Conservation (phyloP, 1,140 invertebrate species). For the Heliconius melpomene region DNA sequence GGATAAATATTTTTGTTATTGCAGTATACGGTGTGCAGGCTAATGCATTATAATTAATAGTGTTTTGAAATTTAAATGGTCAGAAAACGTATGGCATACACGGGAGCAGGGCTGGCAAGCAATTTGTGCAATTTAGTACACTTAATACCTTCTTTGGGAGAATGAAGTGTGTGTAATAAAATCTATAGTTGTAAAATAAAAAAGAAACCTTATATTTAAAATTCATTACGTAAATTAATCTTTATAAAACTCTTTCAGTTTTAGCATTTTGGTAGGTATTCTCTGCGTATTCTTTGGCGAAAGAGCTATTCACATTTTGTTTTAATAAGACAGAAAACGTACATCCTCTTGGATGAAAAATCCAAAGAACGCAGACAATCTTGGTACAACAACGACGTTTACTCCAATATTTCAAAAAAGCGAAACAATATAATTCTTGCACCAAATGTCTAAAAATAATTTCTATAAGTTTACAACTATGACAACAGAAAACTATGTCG, state of each 20-base stretch:
- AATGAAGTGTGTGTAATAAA: neutral
- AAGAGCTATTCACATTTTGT: too few relatives aligned
- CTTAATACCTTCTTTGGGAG: neutral
- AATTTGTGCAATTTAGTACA: neutral
- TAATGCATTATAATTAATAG: conserved; percentile 13
- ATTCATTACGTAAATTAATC: neutral
- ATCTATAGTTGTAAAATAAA: neutral
- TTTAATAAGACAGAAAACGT: too few relatives aligned
- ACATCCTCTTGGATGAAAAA: too few relatives aligned
- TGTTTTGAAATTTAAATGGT: conserved; percentile 2
- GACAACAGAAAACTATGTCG: conserved; percentile 38
- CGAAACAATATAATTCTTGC: too few relatives aligned
- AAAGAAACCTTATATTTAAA: neutral
- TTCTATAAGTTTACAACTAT: too few relatives aligned
- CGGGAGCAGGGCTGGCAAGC: neutral
- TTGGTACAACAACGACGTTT: too few relatives aligned
- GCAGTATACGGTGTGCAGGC: conserved; percentile 3
- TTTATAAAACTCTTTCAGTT: neutral
- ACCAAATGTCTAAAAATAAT: too few relatives aligned
- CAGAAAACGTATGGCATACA: conserved; percentile 5
- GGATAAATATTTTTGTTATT: conserved; percentile 9
- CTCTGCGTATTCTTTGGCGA: too few relatives aligned
- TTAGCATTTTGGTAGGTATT: too few relatives aligned
- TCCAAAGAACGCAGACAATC: too few relatives aligned
- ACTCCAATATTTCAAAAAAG: too few relatives aligned